Base-by-base conservation (phyloP, 2,797 vertebrate genomes). In the Etheostoma perlongum region DNA sequence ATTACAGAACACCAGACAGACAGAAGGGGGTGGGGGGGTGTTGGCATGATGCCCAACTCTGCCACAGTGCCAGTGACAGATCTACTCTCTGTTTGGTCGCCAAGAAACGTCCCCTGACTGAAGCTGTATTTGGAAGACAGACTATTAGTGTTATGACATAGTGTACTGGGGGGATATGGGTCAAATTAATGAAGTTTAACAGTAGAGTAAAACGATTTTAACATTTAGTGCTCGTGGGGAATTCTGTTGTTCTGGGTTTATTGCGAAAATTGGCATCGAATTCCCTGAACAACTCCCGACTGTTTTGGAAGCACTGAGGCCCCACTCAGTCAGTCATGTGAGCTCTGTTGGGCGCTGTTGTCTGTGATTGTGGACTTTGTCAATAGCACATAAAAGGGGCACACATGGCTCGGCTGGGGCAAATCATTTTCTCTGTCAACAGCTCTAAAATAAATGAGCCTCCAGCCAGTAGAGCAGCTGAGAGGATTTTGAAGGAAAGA, bases 1-100 rank as follows among this genome's bases (percentile, higher is more conserved):
- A 93, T 92, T 91, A 90, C 89, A 85, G 86, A 86, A 67, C 87
- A 89, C 87, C 88, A 93, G 90, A 89, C 91, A 89, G 89, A 83
- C 75, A 83, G 81, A 83, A 76, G 47, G 81, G 65, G 73, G 82
- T 61, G 76, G 76, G 77, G 79, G 6, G 4, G 64, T 19, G 70
- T 55, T 94, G 93, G 93, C 92, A 74, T 62, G 47, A 86, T 72
- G 91, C 92, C 92, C 85, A 81, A 85, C 78, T 74, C 87, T 88
- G 83, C 89, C 88, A 91, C 88, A 66, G 42, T 87, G 89, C 88
- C 89, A 88, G 79, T 78, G 85, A 85, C 87, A 87, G 79, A 90
- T 87, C 88, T 84, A 88, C 69, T 73, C 83, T 76, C 70, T 55
- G 78, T 81, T 84, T 51, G 46, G 70, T 74, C 72, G 84, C 87